Conservation (phyloP, 2,888 invertebrate species). For the Actias luna region DNA sequence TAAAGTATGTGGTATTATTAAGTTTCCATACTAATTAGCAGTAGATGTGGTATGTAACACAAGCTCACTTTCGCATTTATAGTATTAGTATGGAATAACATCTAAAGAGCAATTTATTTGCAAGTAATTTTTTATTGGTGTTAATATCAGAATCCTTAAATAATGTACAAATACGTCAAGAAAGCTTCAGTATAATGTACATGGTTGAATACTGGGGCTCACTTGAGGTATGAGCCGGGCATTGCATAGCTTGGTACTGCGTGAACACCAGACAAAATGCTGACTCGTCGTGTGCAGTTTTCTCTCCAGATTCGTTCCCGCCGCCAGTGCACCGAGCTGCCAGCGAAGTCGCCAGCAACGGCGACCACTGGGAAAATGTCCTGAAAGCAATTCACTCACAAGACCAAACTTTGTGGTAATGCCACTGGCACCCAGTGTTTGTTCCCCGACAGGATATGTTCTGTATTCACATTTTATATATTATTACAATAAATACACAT, state of each 20-base stretch:
- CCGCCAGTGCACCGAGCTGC: slow-evolving; percentile 76
- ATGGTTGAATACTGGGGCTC: neutral
- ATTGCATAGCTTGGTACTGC: slow-evolving; percentile 14
- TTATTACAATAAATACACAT: slow-evolving; percentile 53
- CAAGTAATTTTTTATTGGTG: no score
- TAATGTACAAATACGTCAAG: neutral
- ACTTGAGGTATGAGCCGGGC: neutral
- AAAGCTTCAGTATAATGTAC: neutral
- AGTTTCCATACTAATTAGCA: no score
- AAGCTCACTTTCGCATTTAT: no score
- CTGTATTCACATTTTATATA: slow-evolving; percentile 54
- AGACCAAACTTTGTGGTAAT: slow-evolving; percentile 81
- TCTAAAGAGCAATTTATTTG: no score
- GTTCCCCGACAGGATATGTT: slow-evolving; percentile 65
- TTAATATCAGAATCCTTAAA: slow-evolving; percentile 9
- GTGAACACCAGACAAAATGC: slow-evolving; percentile 56
- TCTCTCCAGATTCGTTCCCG: slow-evolving; percentile 78
- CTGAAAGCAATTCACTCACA: slow-evolving; percentile 81
- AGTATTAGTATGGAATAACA: no score
- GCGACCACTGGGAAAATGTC: slow-evolving; percentile 85
- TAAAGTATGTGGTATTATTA: no score
- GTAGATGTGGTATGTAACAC: no score
- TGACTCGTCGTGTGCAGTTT: slow-evolving; percentile 81
- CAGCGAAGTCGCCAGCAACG: slow-evolving; percentile 83
- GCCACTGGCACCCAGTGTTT: slow-evolving; percentile 60